Conservation (phyloP, 2,888 invertebrate species). For the Rhorus exstirpatorius region DNA sequence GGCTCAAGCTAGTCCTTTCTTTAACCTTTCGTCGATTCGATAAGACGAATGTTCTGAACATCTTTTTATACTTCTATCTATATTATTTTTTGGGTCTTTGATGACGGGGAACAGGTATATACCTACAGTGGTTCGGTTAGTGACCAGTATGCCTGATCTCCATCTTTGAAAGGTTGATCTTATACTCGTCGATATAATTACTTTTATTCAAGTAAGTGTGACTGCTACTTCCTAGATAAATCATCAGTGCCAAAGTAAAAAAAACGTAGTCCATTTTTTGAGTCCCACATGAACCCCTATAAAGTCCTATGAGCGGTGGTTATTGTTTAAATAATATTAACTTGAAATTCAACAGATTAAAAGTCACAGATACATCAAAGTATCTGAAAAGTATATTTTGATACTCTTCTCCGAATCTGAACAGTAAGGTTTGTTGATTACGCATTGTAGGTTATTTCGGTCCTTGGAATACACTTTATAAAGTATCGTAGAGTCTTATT, state of each 20-base stretch:
- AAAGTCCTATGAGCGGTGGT: not conserved
- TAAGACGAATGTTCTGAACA: slow-evolving; percentile 42
- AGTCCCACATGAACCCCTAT: not conserved
- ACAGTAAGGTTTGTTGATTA: no score
- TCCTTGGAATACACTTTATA: no score
- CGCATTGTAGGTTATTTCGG: no score
- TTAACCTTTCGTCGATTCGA: slow-evolving; percentile 47
- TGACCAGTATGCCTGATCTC: not conserved
- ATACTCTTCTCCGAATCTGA: no score
- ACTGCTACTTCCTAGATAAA: not conserved
- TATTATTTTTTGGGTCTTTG: not conserved
- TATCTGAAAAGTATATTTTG: no score
- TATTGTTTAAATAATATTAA: no score
- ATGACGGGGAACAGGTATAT: not conserved
- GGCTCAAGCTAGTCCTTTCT: slow-evolving; percentile 25
- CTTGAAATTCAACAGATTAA: no score
- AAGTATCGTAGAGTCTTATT: no score
- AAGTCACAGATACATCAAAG: no score
- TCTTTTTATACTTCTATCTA: not conserved
- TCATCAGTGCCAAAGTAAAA: not conserved
- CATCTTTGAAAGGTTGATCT: not conserved
- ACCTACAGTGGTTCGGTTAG: not conserved
- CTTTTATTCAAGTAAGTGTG: not conserved
- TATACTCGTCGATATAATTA: not conserved
- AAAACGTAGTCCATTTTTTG: not conserved